A percentile compares a stretch with the other conserved stretches of the same genome.
These are phyloP conservation scores for Limanda limanda DNA, from an alignment of 2,113 vertebrate genomes.

Conservation along the genomic window DNA sequence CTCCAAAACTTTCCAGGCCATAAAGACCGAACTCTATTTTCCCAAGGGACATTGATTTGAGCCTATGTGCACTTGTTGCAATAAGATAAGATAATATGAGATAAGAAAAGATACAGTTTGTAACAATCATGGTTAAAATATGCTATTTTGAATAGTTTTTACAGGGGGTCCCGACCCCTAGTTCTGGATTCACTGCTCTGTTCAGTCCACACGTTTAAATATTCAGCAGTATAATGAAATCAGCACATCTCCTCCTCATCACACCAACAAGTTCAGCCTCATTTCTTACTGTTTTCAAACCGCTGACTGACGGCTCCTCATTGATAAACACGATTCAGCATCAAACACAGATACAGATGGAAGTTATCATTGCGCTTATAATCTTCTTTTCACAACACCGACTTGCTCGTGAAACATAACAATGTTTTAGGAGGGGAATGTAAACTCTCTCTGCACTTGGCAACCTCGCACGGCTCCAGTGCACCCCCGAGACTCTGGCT, in stretches of 20 bases:
- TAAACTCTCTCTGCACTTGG: constrained; percentile 5
- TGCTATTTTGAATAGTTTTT: too few species aligned
- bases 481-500: background rate
- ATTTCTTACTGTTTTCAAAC: background rate
- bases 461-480: background rate
- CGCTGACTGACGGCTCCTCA: background rate
- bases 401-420: background rate
- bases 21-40: too few species aligned
- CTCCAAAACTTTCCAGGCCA: too few species aligned
- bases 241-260: background rate
- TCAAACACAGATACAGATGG: background rate
- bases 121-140: too few species aligned
- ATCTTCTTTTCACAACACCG: background rate
- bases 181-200: too few species aligned
- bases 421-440: background rate
- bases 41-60: too few species aligned
- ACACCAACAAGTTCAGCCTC: background rate
- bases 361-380: background rate
- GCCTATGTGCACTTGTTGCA: too few species aligned
- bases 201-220: too few species aligned
- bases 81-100: too few species aligned
- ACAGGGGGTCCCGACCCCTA: too few species aligned
- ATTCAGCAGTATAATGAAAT: too few species aligned
- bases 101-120: too few species aligned
- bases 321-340: background rate